Evolutionary conservation across 2,888 invertebrate species (phyloP).

Genomic region (Acheta domesticus): DNA sequence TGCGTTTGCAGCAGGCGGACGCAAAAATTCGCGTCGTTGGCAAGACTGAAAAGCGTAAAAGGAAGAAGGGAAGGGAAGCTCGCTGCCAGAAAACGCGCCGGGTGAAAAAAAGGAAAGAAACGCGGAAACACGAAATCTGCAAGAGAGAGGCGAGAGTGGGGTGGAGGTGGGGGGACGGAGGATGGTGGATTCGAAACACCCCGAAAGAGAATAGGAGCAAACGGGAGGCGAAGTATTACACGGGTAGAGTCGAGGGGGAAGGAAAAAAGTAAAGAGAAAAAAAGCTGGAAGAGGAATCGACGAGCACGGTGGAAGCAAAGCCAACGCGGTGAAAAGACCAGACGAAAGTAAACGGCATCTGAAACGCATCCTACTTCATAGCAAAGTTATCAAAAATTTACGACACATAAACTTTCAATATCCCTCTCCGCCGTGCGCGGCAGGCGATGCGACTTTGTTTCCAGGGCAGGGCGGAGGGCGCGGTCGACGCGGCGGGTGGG

Average conservation of each 20-base stretch:
- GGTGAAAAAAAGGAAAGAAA: not conserved
- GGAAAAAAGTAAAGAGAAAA: not conserved
- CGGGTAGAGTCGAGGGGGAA: not conserved
- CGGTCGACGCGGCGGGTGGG: not conserved
- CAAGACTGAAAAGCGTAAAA: not conserved
- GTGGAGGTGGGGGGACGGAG: too few relatives aligned
- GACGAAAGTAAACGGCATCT: conserved; percentile 24
- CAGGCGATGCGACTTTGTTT: not conserved
- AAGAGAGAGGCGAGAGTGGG: not conserved
- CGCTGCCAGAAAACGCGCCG: not conserved
- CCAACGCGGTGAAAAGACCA: conserved; percentile 24
- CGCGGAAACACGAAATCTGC: not conserved
- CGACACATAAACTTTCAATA: conserved; percentile 30
- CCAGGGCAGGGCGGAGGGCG: not conserved
- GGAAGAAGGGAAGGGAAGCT: not conserved
- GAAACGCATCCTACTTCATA: conserved; percentile 25
- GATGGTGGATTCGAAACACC: too few relatives aligned
- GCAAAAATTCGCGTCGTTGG: conserved; percentile 3
- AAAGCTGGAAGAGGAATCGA: not conserved
- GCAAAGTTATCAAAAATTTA: conserved; percentile 31
- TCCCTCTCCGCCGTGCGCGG: conserved; percentile 20
- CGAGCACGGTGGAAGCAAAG: conserved; percentile 23
- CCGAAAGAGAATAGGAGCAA: not conserved
- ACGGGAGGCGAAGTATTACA: not conserved
- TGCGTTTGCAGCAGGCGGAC: not conserved